A percentile compares a stretch with the other conserved stretches of the same genome.
phyloP scores from a whole-genome alignment of 2,888 invertebrate genomes.

The Nemotelus pantherinus region DNA sequence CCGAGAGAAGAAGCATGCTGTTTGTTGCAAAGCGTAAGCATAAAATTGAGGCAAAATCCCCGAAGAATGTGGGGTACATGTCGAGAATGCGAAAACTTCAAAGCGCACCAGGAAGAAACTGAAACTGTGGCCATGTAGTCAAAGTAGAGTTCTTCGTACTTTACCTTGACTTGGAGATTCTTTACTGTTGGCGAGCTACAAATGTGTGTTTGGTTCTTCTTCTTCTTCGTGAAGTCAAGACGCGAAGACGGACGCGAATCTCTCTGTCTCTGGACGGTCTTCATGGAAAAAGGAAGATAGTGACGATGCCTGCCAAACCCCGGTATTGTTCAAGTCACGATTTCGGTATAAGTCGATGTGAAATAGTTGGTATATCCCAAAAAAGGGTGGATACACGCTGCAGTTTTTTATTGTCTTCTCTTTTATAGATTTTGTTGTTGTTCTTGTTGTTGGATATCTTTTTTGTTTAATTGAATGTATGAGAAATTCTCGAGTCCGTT shows the following conservation, averaged over 20 bases:
- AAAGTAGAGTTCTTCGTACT: not conserved
- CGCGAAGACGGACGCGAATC: not conserved
- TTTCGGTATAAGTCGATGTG: conserved; percentile 54
- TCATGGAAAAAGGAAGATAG: conserved; percentile 21
- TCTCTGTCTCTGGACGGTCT: conserved; percentile 7
- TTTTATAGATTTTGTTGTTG: not conserved
- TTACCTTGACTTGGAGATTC: not conserved
- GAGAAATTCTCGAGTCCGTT: conserved; percentile 30
- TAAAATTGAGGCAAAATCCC: conserved; percentile 36
- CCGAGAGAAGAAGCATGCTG: not conserved
- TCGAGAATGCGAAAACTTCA: conserved; percentile 48
- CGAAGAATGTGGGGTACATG: conserved; percentile 47
- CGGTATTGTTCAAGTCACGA: conserved; percentile 64
- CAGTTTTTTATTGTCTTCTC: conserved; percentile 20
- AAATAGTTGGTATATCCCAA: conserved; percentile 40
- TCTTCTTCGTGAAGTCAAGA: not conserved
- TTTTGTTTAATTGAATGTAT: conserved; percentile 36
- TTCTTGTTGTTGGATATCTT: conserved; percentile 9
- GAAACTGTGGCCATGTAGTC: not conserved
- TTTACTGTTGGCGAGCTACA: not conserved
- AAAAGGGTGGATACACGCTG: conserved; percentile 47
- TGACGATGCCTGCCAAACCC: conserved; percentile 34
- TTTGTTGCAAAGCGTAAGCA: conserved; percentile 31
- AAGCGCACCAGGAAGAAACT: conserved; percentile 37
- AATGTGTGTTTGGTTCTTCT: not conserved